Evolutionary conservation across 2,797 vertebrate genomes (phyloP), one percentile per base, ranked within the genome.

Genomic region (Jordanella pulchra): DNA sequence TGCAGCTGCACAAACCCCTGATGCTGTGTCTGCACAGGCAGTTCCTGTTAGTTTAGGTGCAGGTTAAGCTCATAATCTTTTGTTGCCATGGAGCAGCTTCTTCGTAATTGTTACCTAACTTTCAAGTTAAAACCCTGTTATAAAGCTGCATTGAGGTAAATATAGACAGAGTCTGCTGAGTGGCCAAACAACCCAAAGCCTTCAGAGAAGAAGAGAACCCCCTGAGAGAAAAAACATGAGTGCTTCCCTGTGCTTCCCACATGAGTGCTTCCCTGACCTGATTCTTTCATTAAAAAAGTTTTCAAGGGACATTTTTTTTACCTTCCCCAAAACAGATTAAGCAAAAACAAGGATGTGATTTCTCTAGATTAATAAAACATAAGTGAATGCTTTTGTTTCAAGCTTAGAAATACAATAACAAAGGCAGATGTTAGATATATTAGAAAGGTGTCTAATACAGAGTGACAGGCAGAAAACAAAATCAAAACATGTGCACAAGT

Each of bases 71-170:
- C 53, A 42, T 91, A 92, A 92, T 88, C 89, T 65, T 84, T 84
- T 84, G 89, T 90, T 89, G 86, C 82, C 78, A 83, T 69, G 75
- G 81, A 81, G 79, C 66, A 1, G 50, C 63, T 90, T 89, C 76
- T 65, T 70, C 74, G 83, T 89, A 91, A 91, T 79, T 88, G 87
- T 92, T 92, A 93, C 87, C 85, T 93, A 93, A 94, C 87, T 73
- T 86, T 89, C 44, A 72, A 84, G 81, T 84, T 82, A 88, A 87
- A 89, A 80, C 82, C 76, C 73, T 76, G 80, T 77, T 83, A 76
- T 32, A 64, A 83, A 78, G 76, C 70, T 67, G 76, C 75, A 71
- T 69, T 58, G 66, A 54, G 75, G 78, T 91, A 91, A 91, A 92
- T 89, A 89, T 88, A 91, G 88, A 81, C 63, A 12, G 18, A 5